phyloP scores from a whole-genome alignment of 35 echinoderm and acorn worm genomes.

The Apostichopus parvimensis region DNA sequence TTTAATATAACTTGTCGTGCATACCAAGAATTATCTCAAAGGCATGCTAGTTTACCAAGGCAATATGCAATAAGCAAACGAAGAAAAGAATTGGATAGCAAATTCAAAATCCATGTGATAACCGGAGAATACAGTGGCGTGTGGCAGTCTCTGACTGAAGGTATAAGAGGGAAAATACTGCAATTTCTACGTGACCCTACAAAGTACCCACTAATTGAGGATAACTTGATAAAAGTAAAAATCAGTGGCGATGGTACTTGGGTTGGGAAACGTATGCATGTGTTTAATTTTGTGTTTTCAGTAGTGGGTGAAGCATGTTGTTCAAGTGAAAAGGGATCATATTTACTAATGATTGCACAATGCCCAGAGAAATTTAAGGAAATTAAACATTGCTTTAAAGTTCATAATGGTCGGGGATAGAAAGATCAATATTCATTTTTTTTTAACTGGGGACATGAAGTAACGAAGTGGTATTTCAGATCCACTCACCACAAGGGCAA shows the following conservation, averaged over 20 bases:
- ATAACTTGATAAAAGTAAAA: not conserved
- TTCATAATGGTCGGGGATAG: not conserved
- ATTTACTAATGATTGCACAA: slow-evolving; percentile 3
- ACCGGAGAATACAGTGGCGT: not conserved
- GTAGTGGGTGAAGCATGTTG: not conserved
- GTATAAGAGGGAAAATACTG: not conserved
- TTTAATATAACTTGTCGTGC: no score
- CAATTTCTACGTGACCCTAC: not conserved
- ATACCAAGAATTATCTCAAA: no score
- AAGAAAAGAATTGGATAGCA: no score
- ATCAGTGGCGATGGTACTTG: slow-evolving; percentile 26
- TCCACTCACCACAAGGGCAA: no score
- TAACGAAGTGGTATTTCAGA: no score
- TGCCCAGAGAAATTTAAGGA: not conserved
- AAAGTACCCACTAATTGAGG: not conserved
- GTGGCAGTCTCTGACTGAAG: slow-evolving; percentile 8
- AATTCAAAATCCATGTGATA: no score
- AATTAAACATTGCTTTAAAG: not conserved
- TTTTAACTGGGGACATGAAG: slow-evolving; percentile 1
- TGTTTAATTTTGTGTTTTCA: slow-evolving; percentile 4
- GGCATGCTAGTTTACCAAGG: no score
- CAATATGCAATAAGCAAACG: no score
- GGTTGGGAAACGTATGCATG: slow-evolving; percentile 7
- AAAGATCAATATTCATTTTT: not conserved
- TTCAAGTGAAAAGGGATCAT: not conserved